Evolutionary conservation across 2,797 vertebrate genomes (phyloP), one percentile per base, ranked within the genome.

Genomic region (Hoplostethus mediterraneus): DNA sequence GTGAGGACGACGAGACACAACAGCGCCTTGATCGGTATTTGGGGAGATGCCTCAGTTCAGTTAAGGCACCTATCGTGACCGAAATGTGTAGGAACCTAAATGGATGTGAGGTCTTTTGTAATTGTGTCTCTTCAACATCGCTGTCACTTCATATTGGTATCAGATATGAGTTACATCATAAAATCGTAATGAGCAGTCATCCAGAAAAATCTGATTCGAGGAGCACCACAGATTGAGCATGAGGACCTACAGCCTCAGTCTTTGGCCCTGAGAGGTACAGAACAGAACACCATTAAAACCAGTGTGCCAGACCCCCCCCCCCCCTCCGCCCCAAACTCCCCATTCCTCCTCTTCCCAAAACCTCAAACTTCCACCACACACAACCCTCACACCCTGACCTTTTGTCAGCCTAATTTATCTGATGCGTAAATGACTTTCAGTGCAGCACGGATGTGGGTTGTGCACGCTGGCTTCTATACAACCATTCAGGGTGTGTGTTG

Each of bases 341-440:
- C 17, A 52, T 6, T 31, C 9, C 0, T 36, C 40, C 54, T 56
- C 58, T 58, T 70, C 59, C 49, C 2, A n/a, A 71, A 80, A 79
- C 83, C 77, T 53, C 72, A 81, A 67, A 63, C 60, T 64, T 28
- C 31, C 54, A 67, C 63, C 65, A 38, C 7, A 58, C 63, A 31
- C 61, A 48, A 25, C 63, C 49, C 30, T 45, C 76, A 28, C 60
- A 9, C 33, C 72, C 11, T 1, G 11, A 87, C 63, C 65, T 75
- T 59, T 79, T 62, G 49, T 49, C 81, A 48, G 49, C 51, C 6
- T 84, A 48, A 80, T 67, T 67, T 58, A 82, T 30, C 57, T 44
- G 59, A 47, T 5, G n/a, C 33, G 51, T 73, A 61, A 87, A 55
- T 42, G 11, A n/a, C 57, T 66, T 36, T 45, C 59, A 61, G 48